A percentile compares a stretch with the other conserved stretches of the same genome.
phyloP scores from a whole-genome alignment of 2,888 invertebrate genomes.

The Griposia aprilina region DNA sequence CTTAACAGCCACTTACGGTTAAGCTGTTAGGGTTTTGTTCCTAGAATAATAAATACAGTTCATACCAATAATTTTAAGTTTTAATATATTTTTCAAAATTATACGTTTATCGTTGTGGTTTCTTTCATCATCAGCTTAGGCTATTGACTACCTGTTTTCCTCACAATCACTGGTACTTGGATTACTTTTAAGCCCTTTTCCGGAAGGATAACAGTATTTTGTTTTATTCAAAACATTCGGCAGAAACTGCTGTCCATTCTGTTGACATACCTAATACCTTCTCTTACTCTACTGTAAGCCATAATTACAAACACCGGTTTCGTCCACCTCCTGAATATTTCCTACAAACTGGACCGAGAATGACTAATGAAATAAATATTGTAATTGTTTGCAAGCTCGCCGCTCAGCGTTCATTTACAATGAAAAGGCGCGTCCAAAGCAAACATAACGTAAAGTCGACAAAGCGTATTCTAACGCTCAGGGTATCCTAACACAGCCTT shows the following conservation, averaged over 20 bases:
- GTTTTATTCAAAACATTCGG: background rate
- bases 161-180: background rate
- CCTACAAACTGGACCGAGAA: conserved; percentile 37
- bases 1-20: conserved; percentile 34
- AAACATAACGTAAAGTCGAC: conserved; percentile 76
- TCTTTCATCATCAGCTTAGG: background rate
- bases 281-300: background rate
- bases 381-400: conserved; percentile 60
- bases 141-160: background rate
- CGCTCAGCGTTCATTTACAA: conserved; percentile 61
- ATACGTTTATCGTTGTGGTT: background rate
- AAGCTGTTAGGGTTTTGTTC: conserved; percentile 25
- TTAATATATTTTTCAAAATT: background rate
- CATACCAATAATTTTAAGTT: background rate
- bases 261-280: background rate
- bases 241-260: too few species aligned
- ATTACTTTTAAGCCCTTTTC: background rate
- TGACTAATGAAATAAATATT: conserved; percentile 66
- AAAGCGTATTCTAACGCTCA: conserved; percentile 80
- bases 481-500: conserved; percentile 77
- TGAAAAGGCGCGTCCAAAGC: conserved; percentile 72
- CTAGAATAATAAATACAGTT: background rate
- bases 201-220: background rate
- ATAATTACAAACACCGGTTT: conserved; percentile 12
- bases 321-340: conserved; percentile 36